Base-by-base conservation (phyloP, 2,888 invertebrate species). In the Trilocha varians region DNA sequence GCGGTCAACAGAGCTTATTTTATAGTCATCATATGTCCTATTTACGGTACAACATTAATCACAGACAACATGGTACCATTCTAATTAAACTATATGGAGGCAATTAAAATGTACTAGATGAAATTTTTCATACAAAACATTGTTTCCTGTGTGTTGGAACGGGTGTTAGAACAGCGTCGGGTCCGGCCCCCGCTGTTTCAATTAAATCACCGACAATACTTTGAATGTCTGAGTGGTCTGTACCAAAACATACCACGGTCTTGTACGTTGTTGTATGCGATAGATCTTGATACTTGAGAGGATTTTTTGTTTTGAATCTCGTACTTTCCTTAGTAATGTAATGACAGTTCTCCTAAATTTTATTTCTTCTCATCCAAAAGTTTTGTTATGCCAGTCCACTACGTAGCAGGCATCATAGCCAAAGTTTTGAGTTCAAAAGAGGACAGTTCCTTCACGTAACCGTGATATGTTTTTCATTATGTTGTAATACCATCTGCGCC, bases 171-270 rank as follows among this genome's bases (percentile, higher is more conserved):
- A 54, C 57, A 60, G 45, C 57, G 68, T 62, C 59, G 50, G 61
- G 53, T 53, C 58, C 49, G 71, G 60, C 78, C 70, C 84, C 84
- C 62, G 84, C 85, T 84, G 85, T 85, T 85, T 84, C 84, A 83
- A 84, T 85, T 85, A 84, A 79, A 79, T 73, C 76, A 76, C 83
- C 78, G 78, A 83, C 84, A 84, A 80, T 84, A 78, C 78, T 78
- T 77, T 60, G 68, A 77, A 83, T 80, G 69, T 73, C 72, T 69
- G 72, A 64, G 66, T 70, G 70, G 70, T 68, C 71, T 55, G 67
- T 69, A 76, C 78, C 75, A 76, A 78, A 79, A 83, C 71, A 79
- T 68, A 67, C 69, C 69, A 64, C 65, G 17, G 54, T 62, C 69
- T 52, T 53, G 60, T 49, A 62, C 55, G 57, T 46, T 54, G 49